Conservation (phyloP, 2,113 vertebrate genomes). For the Gnathonemus longibarbis region DNA sequence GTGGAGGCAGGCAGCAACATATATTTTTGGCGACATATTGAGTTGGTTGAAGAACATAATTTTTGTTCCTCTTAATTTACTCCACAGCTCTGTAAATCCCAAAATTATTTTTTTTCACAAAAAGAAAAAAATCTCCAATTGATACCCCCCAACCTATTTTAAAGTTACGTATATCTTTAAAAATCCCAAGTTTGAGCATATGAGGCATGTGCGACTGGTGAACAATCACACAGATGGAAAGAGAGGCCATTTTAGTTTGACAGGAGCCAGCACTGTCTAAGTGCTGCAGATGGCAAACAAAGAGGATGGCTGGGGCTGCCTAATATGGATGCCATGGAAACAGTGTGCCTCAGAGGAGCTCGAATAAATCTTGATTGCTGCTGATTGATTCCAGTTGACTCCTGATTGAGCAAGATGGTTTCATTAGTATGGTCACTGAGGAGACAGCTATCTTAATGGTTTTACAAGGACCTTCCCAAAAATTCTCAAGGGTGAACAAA, state of each 20-base stretch:
- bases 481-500: slow-evolving; percentile 17
- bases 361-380: slow-evolving; percentile 56
- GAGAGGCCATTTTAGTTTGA: slow-evolving; percentile 23
- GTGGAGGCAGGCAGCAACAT: background rate
- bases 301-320: slow-evolving; percentile 33
- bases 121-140: background rate
- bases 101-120: background rate
- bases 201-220: background rate
- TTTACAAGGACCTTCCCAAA: slow-evolving; percentile 35
- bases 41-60: background rate
- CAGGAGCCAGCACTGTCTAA: slow-evolving; percentile 20
- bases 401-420: slow-evolving; percentile 52
- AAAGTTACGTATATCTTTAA: background rate
- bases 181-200: background rate
- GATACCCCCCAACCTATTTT: background rate
- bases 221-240: slow-evolving; percentile 16
- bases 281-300: slow-evolving; percentile 15
- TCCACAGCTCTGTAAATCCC: background rate
- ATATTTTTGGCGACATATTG: background rate
- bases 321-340: slow-evolving; percentile 34
- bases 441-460: slow-evolving; percentile 32
- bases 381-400: slow-evolving; percentile 63
- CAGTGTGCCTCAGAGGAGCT: slow-evolving; percentile 44
- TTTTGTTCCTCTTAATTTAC: background rate
- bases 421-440: slow-evolving; percentile 46